phyloP scores from a whole-genome alignment of 2,113 vertebrate genomes.

The Corythornis vintsioides region DNA sequence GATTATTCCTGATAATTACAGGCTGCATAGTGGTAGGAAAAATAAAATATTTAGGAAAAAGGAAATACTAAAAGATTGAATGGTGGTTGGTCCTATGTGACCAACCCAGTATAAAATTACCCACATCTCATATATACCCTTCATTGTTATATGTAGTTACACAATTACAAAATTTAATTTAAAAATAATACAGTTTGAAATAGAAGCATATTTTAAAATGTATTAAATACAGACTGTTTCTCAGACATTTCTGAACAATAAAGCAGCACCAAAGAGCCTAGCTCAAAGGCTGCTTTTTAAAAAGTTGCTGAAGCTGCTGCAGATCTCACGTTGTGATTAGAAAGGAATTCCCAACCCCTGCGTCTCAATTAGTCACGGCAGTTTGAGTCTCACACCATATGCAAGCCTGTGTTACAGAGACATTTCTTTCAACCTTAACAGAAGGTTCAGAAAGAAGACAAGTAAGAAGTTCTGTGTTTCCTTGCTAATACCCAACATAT shows the following conservation, averaged over 20 bases:
- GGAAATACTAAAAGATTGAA: background rate
- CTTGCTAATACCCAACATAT: background rate
- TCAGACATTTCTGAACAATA: background rate
- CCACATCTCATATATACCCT: background rate
- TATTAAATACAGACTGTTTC: background rate
- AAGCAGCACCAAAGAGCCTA: background rate
- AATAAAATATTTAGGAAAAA: background rate
- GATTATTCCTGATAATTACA: background rate
- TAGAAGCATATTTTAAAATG: background rate
- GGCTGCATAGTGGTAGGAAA: background rate
- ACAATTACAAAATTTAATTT: background rate
- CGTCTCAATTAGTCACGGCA: background rate
- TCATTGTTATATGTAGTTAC: background rate
- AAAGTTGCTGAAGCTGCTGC: background rate
- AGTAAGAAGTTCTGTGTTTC: background rate
- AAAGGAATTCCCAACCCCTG: background rate
- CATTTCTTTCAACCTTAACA: background rate
- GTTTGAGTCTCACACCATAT: background rate
- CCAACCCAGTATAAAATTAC: background rate
- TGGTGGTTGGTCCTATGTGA: background rate
- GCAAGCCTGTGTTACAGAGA: background rate
- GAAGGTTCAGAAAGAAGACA: background rate
- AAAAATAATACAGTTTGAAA: background rate
- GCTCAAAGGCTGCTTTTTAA: background rate
- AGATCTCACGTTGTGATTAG: background rate